phyloP scores from a whole-genome alignment of 2,888 invertebrate species.

The Sinhomidia bicolor region DNA sequence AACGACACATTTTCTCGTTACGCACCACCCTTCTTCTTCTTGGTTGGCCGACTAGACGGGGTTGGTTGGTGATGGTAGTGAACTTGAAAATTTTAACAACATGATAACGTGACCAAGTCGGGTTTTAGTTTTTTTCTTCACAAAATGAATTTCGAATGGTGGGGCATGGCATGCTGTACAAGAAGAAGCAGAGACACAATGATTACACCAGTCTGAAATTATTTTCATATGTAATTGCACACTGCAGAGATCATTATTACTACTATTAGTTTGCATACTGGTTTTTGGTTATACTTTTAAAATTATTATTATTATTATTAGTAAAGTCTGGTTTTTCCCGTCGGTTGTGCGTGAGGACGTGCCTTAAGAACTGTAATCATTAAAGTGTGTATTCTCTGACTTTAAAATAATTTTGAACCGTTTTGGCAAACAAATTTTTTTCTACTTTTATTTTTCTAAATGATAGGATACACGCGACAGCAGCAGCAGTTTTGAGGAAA shows the following conservation, averaged over 20 bases:
- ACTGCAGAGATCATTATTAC: constrained; percentile 70
- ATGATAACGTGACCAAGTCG: constrained; percentile 11
- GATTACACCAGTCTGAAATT: constrained; percentile 1
- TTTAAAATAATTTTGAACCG: neutral
- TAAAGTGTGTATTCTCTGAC: neutral
- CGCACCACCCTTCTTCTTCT: neutral
- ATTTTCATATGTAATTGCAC: constrained; percentile 67
- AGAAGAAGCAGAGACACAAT: neutral
- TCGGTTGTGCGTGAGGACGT: constrained; percentile 58
- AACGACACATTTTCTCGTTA: constrained; percentile 11
- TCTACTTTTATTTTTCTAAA: neutral
- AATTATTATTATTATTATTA: constrained; percentile 56
- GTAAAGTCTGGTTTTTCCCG: neutral
- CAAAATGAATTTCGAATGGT: neutral
- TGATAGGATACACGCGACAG: too few relatives aligned
- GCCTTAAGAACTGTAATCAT: constrained; percentile 53
- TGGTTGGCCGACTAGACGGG: neutral
- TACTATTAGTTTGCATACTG: neutral
- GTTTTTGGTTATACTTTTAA: constrained; percentile 10
- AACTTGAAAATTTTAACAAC: constrained; percentile 62
- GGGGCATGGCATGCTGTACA: neutral
- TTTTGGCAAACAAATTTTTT: constrained; percentile 14
- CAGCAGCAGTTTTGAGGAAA: too few relatives aligned
- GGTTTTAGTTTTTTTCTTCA: neutral
- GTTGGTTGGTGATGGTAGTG: constrained; percentile 31